Percentiles rank a stretch among this genome's conserved stretches.
These are phyloP conservation scores for Cepphus grylle DNA, from an alignment of 2,113 vertebrate genomes.

Conservation along the genomic window DNA sequence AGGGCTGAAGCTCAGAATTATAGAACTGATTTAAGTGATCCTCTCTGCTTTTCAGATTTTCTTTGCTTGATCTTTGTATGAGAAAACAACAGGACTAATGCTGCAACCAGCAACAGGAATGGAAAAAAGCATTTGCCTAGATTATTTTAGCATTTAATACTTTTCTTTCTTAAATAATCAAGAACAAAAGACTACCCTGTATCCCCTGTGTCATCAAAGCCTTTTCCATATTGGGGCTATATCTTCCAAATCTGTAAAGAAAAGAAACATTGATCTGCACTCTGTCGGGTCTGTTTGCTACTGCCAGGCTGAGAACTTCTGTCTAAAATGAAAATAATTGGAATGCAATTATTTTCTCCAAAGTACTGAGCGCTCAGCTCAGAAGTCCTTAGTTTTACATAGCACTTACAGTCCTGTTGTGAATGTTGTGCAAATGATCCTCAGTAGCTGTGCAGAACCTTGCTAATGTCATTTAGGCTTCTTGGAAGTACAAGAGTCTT, in stretches of 20 bases:
- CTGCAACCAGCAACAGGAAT: background rate
- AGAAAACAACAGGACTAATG: background rate
- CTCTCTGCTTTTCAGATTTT: background rate
- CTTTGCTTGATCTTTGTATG: background rate
- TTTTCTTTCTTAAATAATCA: background rate
- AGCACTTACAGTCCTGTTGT: background rate
- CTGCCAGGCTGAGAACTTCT: background rate
- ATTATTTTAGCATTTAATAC: background rate
- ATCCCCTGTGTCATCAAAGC: background rate
- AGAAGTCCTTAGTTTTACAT: background rate
- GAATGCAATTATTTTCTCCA: background rate
- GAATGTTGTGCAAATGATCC: background rate
- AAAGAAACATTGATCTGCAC: background rate
- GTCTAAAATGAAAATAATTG: background rate
- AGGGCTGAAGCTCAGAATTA: background rate
- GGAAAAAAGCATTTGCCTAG: background rate
- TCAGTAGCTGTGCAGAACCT: background rate
- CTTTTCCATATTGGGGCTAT: background rate
- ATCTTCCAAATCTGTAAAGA: background rate
- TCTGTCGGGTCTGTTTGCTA: background rate
- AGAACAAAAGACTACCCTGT: background rate
- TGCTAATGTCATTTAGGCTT: slow-evolving; percentile 15
- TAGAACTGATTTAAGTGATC: background rate
- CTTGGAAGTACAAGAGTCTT: background rate
- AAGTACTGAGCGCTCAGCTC: background rate